These are phyloP conservation scores for Oedothorax gibbosus DNA, from an alignment of 1,140 invertebrate genomes.

Conservation along the genomic window DNA sequence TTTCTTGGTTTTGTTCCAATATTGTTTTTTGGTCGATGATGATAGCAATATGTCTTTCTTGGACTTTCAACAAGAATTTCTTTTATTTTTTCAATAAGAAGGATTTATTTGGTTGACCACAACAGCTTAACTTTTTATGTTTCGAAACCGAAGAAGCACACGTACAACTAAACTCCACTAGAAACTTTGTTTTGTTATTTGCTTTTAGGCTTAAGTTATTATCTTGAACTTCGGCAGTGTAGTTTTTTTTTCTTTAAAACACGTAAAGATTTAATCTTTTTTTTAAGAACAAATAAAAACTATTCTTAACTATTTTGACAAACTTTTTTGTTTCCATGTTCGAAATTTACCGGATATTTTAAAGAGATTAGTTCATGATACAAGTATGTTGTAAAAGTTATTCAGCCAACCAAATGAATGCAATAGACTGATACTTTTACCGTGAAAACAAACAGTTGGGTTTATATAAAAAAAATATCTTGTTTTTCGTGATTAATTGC, in stretches of 20 bases:
- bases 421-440: too few species aligned
- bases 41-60: slow-evolving; percentile 9
- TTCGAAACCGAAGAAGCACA: not conserved
- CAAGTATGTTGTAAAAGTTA: too few species aligned
- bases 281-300: not conserved
- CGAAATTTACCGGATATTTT: too few species aligned
- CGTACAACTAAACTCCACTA: not conserved
- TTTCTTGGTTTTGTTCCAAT: slow-evolving; percentile 1
- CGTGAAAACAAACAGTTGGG: too few species aligned
- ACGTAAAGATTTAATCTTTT: not conserved
- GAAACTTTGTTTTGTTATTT: slow-evolving; percentile 1
- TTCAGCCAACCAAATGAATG: too few species aligned
- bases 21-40: slow-evolving; percentile 5
- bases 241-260: not conserved
- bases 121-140: slow-evolving; percentile 3
- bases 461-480: too few species aligned
- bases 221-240: not conserved
- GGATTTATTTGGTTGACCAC: slow-evolving; percentile 16
- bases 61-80: not conserved
- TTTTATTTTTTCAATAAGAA: slow-evolving; percentile 10
- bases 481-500: too few species aligned
- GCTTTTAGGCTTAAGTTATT: slow-evolving; percentile 18
- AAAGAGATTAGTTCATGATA: too few species aligned
- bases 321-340: too few species aligned
- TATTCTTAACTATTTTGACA: not conserved